Evolutionary conservation across 2,113 vertebrate species (phyloP).

Genomic region (Eubucco bourcierii): DNA sequence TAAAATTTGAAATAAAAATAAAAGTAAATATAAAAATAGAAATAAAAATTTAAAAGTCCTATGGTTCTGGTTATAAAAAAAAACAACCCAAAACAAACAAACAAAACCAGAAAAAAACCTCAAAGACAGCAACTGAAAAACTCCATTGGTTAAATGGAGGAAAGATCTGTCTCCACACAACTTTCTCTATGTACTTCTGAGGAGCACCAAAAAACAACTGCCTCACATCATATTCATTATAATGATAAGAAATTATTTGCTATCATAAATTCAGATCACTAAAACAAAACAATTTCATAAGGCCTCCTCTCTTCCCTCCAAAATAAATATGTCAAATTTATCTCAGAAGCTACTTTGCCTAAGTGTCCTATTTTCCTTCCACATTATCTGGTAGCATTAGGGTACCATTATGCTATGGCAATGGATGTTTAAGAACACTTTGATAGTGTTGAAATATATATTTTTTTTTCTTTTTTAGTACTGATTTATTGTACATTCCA

Average conservation of each 20-base stretch:
- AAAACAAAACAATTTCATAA: neutral
- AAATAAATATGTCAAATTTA: neutral
- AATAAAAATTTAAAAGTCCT: neutral
- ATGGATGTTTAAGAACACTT: slow-evolving; percentile 40
- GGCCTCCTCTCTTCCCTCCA: neutral
- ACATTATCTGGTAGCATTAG: slow-evolving; percentile 24
- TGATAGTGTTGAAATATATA: neutral
- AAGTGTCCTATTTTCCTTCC: slow-evolving; percentile 23
- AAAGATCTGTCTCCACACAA: neutral
- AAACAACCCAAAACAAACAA: too few relatives aligned
- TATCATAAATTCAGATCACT: neutral
- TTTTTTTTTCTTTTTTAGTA: neutral
- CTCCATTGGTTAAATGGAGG: neutral
- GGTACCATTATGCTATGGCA: slow-evolving; percentile 18
- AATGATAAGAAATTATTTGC: neutral
- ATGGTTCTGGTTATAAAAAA: neutral
- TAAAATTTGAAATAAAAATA: too few relatives aligned
- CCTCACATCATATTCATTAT: neutral
- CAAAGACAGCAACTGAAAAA: too few relatives aligned
- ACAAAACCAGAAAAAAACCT: too few relatives aligned
- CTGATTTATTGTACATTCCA: slow-evolving; percentile 41
- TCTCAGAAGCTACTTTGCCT: slow-evolving; percentile 27
- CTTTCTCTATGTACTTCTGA: neutral
- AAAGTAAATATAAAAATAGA: neutral
- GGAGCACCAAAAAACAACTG: neutral